A percentile compares a stretch with the other conserved stretches of the same genome.
These are phyloP conservation scores for Bovichtus diacanthus DNA, from an alignment of 2,797 vertebrate species.

Conservation along the genomic window DNA sequence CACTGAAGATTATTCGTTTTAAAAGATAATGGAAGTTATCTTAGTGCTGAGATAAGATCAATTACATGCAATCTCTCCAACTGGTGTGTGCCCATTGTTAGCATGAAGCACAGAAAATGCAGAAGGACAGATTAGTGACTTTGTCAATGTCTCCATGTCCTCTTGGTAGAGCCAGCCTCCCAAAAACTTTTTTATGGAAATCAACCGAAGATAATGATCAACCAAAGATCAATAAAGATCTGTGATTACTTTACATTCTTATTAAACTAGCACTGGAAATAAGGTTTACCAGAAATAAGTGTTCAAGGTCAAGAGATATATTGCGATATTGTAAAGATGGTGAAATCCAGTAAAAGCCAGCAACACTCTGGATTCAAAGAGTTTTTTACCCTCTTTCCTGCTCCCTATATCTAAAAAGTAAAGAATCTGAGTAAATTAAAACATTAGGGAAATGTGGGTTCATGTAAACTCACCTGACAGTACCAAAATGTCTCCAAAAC, in stretches of 20 bases:
- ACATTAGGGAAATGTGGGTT: conserved; percentile 21
- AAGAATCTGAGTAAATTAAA: conserved; percentile 11
- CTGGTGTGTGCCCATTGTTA: neutral
- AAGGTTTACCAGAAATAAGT: neutral
- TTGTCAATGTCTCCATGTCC: neutral
- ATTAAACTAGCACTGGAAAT: neutral
- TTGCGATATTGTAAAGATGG: neutral
- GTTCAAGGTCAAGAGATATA: conserved; percentile 1
- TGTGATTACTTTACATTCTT: neutral
- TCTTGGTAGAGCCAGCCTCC: neutral
- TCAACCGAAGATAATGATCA: too few relatives aligned
- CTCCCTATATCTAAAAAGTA: neutral
- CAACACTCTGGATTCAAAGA: neutral
- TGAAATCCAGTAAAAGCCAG: neutral
- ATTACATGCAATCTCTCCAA: neutral
- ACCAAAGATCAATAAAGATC: neutral
- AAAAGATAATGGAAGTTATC: neutral
- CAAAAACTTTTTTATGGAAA: neutral
- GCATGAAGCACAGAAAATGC: neutral
- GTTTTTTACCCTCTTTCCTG: neutral
- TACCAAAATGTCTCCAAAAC: conserved; percentile 48
- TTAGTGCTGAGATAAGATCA: neutral
- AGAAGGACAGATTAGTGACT: neutral
- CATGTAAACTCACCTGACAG: conserved; percentile 27
- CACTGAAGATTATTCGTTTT: neutral